phyloP scores from a whole-genome alignment of 2,797 vertebrate genomes.

The Semaprochilodus insignis region DNA sequence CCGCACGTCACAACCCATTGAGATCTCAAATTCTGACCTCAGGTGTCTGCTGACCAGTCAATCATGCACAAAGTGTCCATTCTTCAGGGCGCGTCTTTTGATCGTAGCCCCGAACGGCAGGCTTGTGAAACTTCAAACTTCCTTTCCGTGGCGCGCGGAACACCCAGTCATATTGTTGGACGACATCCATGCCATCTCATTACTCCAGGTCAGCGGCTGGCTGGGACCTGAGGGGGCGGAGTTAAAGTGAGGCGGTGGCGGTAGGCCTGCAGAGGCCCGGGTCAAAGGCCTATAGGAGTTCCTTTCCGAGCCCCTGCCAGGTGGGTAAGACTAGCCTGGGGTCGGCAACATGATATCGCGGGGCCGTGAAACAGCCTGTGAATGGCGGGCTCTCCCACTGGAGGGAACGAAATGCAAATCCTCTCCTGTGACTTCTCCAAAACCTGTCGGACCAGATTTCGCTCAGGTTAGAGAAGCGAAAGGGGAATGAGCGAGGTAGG shows the following conservation, averaged over 20 bases:
- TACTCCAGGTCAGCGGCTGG: slow-evolving; percentile 53
- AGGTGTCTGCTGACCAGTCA: neutral
- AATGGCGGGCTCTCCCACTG: slow-evolving; percentile 60
- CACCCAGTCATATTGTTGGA: slow-evolving; percentile 41
- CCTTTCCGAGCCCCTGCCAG: slow-evolving; percentile 58
- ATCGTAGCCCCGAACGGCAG: neutral
- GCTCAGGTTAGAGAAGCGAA: slow-evolving; percentile 28
- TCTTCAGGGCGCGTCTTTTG: slow-evolving; percentile 20
- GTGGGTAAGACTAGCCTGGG: slow-evolving; percentile 54
- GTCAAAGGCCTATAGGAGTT: slow-evolving; percentile 47
- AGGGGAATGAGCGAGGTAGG: slow-evolving; percentile 2
- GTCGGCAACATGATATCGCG: slow-evolving; percentile 61
- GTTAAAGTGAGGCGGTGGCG: slow-evolving; percentile 15
- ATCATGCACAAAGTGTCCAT: neutral
- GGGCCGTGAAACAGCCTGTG: slow-evolving; percentile 54
- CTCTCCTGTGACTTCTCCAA: slow-evolving; percentile 62
- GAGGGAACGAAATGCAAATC: slow-evolving; percentile 64
- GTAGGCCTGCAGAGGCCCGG: slow-evolving; percentile 21
- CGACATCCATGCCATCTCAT: slow-evolving; percentile 49
- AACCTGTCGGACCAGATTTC: slow-evolving; percentile 65
- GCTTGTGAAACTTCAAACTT: slow-evolving; percentile 39
- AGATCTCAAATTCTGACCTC: too few species aligned
- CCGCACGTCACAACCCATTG: too few species aligned
- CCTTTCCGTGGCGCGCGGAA: slow-evolving; percentile 17
- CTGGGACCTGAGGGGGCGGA: slow-evolving; percentile 40